Conservation (phyloP, 2,113 vertebrate genomes). For the Sinosuthora webbiana region DNA sequence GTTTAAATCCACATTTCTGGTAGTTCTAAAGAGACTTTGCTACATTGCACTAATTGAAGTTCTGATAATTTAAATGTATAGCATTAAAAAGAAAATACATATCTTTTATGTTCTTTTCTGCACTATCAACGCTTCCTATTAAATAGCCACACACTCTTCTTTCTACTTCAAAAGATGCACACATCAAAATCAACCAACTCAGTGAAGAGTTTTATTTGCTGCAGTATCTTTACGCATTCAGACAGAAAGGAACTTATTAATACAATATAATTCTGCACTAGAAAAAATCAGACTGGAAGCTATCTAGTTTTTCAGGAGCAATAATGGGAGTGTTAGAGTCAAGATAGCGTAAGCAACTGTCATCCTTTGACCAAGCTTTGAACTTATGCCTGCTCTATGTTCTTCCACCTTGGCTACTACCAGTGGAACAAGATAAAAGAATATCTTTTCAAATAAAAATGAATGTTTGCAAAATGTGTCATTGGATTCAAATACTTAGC, state of each 20-base stretch:
- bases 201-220: neutral
- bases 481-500: neutral
- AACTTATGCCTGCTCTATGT: neutral
- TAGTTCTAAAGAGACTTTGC: neutral
- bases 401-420: neutral
- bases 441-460: neutral
- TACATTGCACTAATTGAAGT: neutral
- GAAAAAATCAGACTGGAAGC: neutral
- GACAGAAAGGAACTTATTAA: neutral
- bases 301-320: neutral
- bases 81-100: neutral
- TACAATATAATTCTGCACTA: neutral
- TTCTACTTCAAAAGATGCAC: neutral
- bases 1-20: neutral
- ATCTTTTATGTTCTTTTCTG: neutral
- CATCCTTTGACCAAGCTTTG: neutral
- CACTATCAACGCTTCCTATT: neutral
- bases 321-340: neutral
- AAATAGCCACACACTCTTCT: neutral
- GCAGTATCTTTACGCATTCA: neutral
- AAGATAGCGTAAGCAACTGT: neutral
- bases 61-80: constrained; percentile 5
- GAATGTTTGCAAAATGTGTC: neutral
- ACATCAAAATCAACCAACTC: neutral
- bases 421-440: neutral